These are phyloP conservation scores for Poecilia velifera DNA, from an alignment of 2,797 vertebrate species.

Conservation along the genomic window DNA sequence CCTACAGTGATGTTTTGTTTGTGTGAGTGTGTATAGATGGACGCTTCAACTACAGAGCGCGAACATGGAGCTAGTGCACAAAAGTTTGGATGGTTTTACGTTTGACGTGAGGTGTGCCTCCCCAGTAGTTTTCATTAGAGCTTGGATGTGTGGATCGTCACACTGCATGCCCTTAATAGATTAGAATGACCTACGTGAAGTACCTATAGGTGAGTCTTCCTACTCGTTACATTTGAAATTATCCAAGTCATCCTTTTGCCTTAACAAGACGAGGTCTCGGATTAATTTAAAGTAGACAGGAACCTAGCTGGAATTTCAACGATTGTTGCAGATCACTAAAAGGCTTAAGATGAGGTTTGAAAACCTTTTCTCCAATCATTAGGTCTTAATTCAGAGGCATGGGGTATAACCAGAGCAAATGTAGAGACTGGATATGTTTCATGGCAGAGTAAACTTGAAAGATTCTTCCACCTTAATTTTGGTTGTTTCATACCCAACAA, in stretches of 20 bases:
- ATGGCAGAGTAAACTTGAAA: not conserved
- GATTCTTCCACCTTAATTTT: not conserved
- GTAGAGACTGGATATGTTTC: not conserved
- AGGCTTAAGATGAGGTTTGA: not conserved
- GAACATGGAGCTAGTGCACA: constrained; percentile 16
- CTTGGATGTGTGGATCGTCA: constrained; percentile 11
- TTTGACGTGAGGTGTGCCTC: constrained; percentile 16
- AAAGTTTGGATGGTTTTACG: constrained; percentile 13
- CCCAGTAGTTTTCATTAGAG: constrained; percentile 9
- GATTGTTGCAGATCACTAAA: not conserved
- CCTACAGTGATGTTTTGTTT: constrained; percentile 33
- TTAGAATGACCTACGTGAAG: not conserved
- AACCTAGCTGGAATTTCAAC: not conserved
- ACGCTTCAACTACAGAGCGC: constrained; percentile 32
- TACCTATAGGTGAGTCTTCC: not conserved
- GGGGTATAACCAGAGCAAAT: not conserved
- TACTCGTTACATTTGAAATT: not conserved
- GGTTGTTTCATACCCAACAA: not conserved
- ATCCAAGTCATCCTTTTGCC: not conserved
- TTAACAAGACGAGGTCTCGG: not conserved
- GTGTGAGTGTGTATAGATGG: constrained; percentile 21
- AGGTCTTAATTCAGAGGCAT: not conserved
- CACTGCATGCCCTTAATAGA: not conserved
- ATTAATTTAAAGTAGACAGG: not conserved
- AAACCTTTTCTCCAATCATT: not conserved